Evolutionary conservation across 2,888 invertebrate species (phyloP), one percentile per base, ranked within the genome.

Genomic region (Parthenolecanium corni): DNA sequence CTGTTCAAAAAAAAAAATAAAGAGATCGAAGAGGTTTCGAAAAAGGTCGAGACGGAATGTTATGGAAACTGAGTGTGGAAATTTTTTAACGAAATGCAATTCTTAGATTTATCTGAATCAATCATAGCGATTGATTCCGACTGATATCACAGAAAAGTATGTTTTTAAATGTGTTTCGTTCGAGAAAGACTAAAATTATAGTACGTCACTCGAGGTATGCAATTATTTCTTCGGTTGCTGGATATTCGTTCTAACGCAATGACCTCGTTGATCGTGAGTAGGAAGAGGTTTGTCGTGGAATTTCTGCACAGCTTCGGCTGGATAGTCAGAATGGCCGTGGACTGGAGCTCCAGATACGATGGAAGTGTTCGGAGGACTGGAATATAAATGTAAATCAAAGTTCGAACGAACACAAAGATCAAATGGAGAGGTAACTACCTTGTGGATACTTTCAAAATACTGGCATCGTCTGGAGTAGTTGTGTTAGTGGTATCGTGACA

Each of bases 171-270:
- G 9, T 9, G n/a, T n/a, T 31, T 31, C 31, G 4, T 31, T 31
- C 31, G 31, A 9, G 9, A 31, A 31, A 4, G 4, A 9, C 9
- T 6, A 31, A 31, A 31, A 31, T 31, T 31, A 31, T 6, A 31
- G 4, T 31, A 31, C 31, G 31, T 31, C 31, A 31, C 31, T 31
- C 31, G 31, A 31, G 31, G 31, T 31, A 31, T n/a, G n/a, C 5
- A 16, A 14, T 16, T 82, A 89, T 79, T 92, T 92, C 73, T 89
- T 80, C 65, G 92, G 92, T 70, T 92, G 92, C 71, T 92, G 90
- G 71, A 92, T 92, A 68, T 85, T 77, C 49, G 78, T 77, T 64
- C 80, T 80, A 66, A 73, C 73, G 16, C 62, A 61, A 67, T 57
- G 24, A 21, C 67, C 63, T 40, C 65, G 49, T 38, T 63, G 65